These are phyloP conservation scores for Prostheceraeus crozeri DNA, from an alignment of 2,888 invertebrate genomes.

Conservation along the genomic window DNA sequence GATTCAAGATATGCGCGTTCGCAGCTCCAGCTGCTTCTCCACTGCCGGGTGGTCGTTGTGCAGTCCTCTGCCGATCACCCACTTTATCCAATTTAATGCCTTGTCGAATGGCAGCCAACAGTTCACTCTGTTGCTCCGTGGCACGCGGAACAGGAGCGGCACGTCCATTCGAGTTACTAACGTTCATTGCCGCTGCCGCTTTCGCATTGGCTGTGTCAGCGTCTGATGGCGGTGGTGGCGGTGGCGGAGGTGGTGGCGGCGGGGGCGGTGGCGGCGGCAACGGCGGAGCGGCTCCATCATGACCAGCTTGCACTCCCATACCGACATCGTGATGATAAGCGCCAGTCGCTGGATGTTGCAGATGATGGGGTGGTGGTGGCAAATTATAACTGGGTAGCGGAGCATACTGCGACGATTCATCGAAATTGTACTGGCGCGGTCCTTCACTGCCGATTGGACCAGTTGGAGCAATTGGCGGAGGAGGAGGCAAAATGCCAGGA, in stretches of 20 bases:
- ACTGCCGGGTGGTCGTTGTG: slow-evolving; percentile 6
- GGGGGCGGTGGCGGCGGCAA: background rate
- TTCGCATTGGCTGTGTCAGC: background rate
- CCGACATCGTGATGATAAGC: no score
- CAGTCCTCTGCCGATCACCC: slow-evolving; percentile 14
- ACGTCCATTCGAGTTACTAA: no score
- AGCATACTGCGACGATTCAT: slow-evolving; percentile 16
- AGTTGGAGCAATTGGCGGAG: background rate
- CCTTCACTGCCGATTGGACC: slow-evolving; percentile 2
- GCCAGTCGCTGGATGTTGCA: no score
- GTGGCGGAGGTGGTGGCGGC: slow-evolving; percentile 19
- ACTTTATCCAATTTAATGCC: slow-evolving; percentile 27
- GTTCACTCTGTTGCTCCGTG: slow-evolving; percentile 9
- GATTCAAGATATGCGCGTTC: no score
- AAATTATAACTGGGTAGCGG: slow-evolving; percentile 15
- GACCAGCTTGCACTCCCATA: no score
- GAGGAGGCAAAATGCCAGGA: no score
- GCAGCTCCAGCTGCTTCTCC: slow-evolving; percentile 1
- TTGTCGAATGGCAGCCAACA: slow-evolving; percentile 30
- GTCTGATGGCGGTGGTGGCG: background rate
- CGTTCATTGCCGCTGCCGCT: background rate
- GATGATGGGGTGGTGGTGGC: no score
- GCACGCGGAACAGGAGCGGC: background rate
- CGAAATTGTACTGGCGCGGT: slow-evolving; percentile 9
- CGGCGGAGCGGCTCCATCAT: no score